A percentile compares a stretch with the other conserved stretches of the same genome.
phyloP scores from a whole-genome alignment of 2,797 vertebrate genomes.

The Novumbra hubbsi region DNA sequence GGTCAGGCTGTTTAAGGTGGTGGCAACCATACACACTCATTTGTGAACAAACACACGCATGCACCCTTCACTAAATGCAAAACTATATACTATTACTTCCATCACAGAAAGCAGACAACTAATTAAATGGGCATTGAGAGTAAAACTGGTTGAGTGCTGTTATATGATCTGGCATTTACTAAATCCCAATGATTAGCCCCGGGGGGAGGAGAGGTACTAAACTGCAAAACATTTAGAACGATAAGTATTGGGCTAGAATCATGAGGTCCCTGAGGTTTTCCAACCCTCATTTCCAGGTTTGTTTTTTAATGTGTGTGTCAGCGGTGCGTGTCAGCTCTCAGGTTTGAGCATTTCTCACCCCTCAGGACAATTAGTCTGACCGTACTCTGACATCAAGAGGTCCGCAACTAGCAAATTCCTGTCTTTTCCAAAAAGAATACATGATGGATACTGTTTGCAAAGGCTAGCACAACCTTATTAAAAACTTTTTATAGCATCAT shows the following conservation, averaged over 20 bases:
- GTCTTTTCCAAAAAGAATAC: not conserved
- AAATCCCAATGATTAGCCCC: no score
- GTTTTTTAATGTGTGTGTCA: not conserved
- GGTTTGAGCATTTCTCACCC: not conserved
- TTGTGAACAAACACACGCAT: not conserved
- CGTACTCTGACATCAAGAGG: not conserved
- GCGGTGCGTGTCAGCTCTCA: not conserved
- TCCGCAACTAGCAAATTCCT: not conserved
- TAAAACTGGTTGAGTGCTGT: not conserved
- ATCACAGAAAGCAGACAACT: not conserved
- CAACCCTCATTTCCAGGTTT: no score
- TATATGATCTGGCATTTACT: not conserved
- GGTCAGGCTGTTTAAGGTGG: not conserved
- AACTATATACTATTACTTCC: not conserved
- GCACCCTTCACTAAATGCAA: not conserved
- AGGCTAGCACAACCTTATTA: not conserved
- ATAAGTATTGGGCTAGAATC: no score
- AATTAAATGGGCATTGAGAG: not conserved
- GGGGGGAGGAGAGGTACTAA: no score
- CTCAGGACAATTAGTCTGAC: not conserved
- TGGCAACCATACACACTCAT: constrained; percentile 6
- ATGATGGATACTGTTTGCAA: not conserved
- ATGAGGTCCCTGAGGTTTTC: no score
- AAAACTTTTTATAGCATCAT: not conserved
- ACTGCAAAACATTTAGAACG: no score